Percentiles rank a stretch among this genome's conserved stretches.
phyloP scores from a whole-genome alignment of 2,113 vertebrate species.

The Ammodytes marinus region DNA sequence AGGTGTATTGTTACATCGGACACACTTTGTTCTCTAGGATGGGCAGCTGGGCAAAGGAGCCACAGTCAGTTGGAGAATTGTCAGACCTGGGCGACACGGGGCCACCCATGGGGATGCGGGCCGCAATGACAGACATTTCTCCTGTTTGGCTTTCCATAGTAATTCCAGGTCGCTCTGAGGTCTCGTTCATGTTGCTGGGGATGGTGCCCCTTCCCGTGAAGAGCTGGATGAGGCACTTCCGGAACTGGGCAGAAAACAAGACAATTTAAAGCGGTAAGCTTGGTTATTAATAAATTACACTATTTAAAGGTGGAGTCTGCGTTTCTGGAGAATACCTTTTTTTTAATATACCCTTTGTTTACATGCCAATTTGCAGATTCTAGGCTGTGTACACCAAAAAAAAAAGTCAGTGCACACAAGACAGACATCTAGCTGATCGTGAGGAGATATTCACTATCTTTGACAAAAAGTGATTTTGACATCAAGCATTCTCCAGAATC shows the following conservation, averaged over 20 bases:
- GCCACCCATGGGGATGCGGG: conserved; percentile 65
- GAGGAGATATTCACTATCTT: too few relatives aligned
- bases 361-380: too few relatives aligned
- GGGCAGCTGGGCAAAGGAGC: conserved; percentile 75
- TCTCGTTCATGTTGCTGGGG: conserved; percentile 73
- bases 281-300: not conserved
- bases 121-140: conserved; percentile 83
- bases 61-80: conserved; percentile 76
- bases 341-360: too few relatives aligned
- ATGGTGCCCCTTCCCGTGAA: conserved; percentile 77
- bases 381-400: not conserved
- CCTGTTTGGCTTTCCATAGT: conserved; percentile 81
- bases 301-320: not conserved
- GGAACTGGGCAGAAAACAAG: conserved; percentile 84
- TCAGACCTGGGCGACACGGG: conserved; percentile 60
- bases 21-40: conserved; percentile 87
- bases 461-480: too few relatives aligned
- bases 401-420: not conserved
- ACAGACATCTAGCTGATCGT: too few relatives aligned
- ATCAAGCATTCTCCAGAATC: too few relatives aligned
- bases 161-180: conserved; percentile 76
- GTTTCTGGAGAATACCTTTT: too few relatives aligned
- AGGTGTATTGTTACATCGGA: conserved; percentile 72
- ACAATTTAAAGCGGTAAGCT: not conserved
- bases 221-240: conserved; percentile 88